Evolutionary conservation across 2,888 invertebrate genomes (phyloP).

Genomic region (Oegoconia quadripuncta): DNA sequence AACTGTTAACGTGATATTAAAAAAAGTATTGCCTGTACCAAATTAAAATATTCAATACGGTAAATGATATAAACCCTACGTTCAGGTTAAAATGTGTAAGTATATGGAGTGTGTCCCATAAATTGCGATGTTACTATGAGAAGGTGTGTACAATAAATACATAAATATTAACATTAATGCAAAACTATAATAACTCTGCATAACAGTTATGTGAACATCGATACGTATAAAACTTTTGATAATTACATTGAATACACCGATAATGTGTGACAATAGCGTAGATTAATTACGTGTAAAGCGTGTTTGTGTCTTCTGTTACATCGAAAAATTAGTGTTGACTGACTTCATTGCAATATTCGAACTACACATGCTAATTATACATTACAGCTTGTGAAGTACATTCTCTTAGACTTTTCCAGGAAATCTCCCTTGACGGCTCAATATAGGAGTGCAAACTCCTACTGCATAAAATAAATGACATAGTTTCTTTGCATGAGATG

Average conservation of each 20-base stretch:
- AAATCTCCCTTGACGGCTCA: no score
- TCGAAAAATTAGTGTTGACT: conserved; percentile 63
- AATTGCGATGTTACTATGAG: conserved; percentile 40
- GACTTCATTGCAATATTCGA: conserved; percentile 35
- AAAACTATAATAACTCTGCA: conserved; percentile 32
- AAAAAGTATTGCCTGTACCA: conserved; percentile 46
- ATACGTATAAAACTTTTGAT: conserved; percentile 22
- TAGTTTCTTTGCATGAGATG: no score
- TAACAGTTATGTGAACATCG: conserved; percentile 37
- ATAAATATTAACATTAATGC: conserved; percentile 20
- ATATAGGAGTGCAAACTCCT: no score
- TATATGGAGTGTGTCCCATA: conserved; percentile 46
- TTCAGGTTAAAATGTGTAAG: conserved; percentile 32
- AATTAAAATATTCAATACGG: conserved; percentile 38
- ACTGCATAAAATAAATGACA: no score
- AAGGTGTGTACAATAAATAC: conserved; percentile 31
- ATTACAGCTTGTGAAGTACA: no score
- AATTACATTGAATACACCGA: conserved; percentile 51
- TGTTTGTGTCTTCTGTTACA: conserved; percentile 59
- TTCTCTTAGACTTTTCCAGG: no score
- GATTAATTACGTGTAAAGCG: conserved; percentile 48
- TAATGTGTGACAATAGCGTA: conserved; percentile 38
- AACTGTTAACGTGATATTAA: conserved; percentile 34
- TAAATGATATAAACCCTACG: conserved; percentile 19
- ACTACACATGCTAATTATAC: no score